Base-by-base conservation (phyloP, 2,113 vertebrate genomes). In the Apteryx mantelli region DNA sequence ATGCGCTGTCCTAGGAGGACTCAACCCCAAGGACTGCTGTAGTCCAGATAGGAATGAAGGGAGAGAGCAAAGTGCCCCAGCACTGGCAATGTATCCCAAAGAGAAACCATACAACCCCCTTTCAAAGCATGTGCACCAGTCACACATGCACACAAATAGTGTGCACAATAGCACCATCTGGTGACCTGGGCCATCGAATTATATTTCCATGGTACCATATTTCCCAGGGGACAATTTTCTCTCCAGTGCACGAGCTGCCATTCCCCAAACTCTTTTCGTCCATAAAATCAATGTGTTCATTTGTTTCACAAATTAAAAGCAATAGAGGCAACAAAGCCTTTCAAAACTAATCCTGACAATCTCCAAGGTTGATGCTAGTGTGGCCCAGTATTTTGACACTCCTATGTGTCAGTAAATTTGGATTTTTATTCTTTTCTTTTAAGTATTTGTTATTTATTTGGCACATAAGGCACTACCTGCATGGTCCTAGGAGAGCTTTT, bases 141-240 rank as follows among this genome's bases (percentile, higher is more conserved):
- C 71, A 68, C 64, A 30, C 26, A 25, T 0, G 0, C 16, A 26
- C 48, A 80, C 42, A 42, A 89, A 96, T 89, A 87, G 91, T 75
- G 93, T 94, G 91, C 95, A 96, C 96, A 96, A 93, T 91, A 96
- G 94, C 93, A 95, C 96, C 97, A 97, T 84, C 95, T 97, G 93
- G 93, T 97, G 95, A 95, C 94, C 82, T 93, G 9, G 85, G 68
- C 82, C 85, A 88, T 53, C 56, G 34, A 73, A 44, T 44, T 68
- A n/a, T 55, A 80, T 85, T 91, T 86, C 87, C 91, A 84, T 94
- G 95, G 88, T 91, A 96, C 91, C 90, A 95, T 95, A n/a, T 91
- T 81, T 78, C 85, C 61, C 76, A 52, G 36, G 76, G 73, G 69
- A 88, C 63, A 66, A 20, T 21, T 58, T 76, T 68, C 18, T 50